These are phyloP conservation scores for Drosophila ercepeae DNA, from an alignment of 1,140 invertebrate genomes.

Conservation along the genomic window DNA sequence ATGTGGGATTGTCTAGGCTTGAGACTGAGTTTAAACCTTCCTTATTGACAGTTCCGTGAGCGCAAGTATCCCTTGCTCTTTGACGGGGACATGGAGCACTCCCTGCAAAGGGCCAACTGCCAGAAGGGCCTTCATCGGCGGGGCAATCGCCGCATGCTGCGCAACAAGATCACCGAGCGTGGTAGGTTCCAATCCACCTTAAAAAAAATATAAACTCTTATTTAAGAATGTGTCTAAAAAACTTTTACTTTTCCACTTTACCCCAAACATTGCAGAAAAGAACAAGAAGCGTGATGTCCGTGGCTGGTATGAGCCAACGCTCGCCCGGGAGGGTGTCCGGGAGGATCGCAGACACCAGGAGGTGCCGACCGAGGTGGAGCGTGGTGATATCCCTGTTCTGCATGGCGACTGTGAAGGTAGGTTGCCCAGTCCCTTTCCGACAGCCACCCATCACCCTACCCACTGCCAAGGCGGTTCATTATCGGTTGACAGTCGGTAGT, in stretches of 20 bases:
- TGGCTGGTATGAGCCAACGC: constrained; percentile 76
- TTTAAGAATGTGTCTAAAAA: not conserved
- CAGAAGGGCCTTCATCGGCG: constrained; percentile 76
- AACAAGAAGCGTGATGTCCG: constrained; percentile 84
- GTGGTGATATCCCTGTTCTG: constrained; percentile 91
- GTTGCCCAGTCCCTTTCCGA: constrained; percentile 24
- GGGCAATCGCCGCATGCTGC: constrained; percentile 73
- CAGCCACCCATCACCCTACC: constrained; percentile 12
- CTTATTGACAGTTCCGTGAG: constrained; percentile 83
- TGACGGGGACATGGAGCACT: constrained; percentile 80
- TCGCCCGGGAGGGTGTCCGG: constrained; percentile 47
- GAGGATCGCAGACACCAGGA: constrained; percentile 71
- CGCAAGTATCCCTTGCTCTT: constrained; percentile 85
- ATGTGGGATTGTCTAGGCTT: not conserved
- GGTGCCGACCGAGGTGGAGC: constrained; percentile 82
- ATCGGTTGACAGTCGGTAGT: constrained; percentile 52
- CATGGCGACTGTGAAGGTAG: constrained; percentile 88
- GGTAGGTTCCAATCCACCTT: constrained; percentile 53
- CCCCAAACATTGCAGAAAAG: constrained; percentile 65
- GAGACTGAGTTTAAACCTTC: not conserved
- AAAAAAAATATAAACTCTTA: not conserved
- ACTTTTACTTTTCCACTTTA: not conserved
- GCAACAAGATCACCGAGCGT: constrained; percentile 78
- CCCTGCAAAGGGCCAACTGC: constrained; percentile 80
- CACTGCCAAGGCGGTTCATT: not conserved